These are phyloP conservation scores for Drosophila flavopinicola DNA, from an alignment of 2,888 invertebrate species.

Conservation along the genomic window DNA sequence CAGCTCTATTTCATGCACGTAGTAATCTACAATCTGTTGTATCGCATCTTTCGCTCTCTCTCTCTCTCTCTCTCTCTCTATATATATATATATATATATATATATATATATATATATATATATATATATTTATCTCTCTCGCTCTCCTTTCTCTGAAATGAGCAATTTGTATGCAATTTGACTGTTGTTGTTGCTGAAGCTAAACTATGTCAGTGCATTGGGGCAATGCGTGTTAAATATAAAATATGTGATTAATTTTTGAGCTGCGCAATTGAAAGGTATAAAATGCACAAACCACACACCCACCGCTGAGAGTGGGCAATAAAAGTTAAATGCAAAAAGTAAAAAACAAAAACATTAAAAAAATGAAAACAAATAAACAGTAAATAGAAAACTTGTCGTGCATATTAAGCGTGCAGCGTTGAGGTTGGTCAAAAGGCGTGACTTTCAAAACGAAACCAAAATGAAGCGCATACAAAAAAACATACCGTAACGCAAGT, in stretches of 20 bases:
- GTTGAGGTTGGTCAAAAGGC: conserved; percentile 74
- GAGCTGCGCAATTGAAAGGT: conserved; percentile 50
- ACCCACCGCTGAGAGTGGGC: conserved; percentile 12
- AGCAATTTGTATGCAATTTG: conserved; percentile 64
- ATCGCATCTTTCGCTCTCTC: conserved; percentile 32
- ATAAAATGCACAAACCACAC: conserved; percentile 51
- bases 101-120: too few relatives aligned
- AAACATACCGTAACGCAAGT: conserved; percentile 26
- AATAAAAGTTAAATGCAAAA: conserved; percentile 52
- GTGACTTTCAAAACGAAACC: conserved; percentile 49
- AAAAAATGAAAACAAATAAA: conserved; percentile 32
- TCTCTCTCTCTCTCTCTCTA: too few relatives aligned
- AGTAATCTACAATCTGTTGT: conserved; percentile 24
- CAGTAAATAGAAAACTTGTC: conserved; percentile 44
- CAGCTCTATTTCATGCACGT: conserved; percentile 13
- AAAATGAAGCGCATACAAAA: neutral
- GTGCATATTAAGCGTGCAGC: conserved; percentile 56
- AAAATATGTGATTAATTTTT: conserved; percentile 45
- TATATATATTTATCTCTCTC: too few relatives aligned
- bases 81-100: too few relatives aligned
- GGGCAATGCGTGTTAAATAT: conserved; percentile 47
- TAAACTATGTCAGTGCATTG: conserved; percentile 69
- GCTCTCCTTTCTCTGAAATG: conserved; percentile 38
- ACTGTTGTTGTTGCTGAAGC: conserved; percentile 4
- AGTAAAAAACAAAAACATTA: conserved; percentile 22